phyloP scores from a whole-genome alignment of 1,140 invertebrate genomes.

The Choristoneura fumiferana region DNA sequence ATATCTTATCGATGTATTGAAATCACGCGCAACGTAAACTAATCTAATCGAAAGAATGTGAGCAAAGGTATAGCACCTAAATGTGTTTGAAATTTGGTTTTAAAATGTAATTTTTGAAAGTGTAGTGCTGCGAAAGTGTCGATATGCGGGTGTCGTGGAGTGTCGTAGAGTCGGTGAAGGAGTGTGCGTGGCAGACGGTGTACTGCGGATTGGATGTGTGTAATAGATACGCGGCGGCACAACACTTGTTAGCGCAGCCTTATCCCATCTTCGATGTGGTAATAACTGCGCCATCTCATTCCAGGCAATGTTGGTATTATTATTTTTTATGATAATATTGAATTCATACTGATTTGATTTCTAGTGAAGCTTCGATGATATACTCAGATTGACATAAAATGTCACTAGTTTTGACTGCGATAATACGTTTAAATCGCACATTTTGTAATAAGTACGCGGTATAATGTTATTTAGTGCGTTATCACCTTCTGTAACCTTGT shows the following conservation, averaged over 20 bases:
- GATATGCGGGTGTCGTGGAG: constrained; percentile 50
- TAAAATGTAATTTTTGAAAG: constrained; percentile 13
- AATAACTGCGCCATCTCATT: constrained; percentile 52
- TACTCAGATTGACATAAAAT: too few relatives aligned
- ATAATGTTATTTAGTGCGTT: too few relatives aligned
- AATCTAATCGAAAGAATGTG: constrained; percentile 42
- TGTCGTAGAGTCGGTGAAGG: constrained; percentile 50
- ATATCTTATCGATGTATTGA: constrained; percentile 61
- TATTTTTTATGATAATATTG: constrained; percentile 17
- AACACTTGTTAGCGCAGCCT: constrained; percentile 45
- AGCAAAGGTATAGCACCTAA: constrained; percentile 30
- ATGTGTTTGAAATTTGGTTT: constrained; percentile 27
- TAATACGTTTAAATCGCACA: too few relatives aligned
- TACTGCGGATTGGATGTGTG: constrained; percentile 49
- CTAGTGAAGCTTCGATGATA: too few relatives aligned
- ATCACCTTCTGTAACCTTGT: too few relatives aligned
- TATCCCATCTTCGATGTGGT: constrained; percentile 60
- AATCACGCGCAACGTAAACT: constrained; percentile 55
- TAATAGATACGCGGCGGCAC: constrained; percentile 45
- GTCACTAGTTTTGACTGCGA: too few relatives aligned
- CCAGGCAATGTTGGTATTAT: constrained; percentile 52
- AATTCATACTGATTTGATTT: too few relatives aligned
- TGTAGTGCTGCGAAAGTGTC: constrained; percentile 39
- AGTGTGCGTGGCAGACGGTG: constrained; percentile 51
- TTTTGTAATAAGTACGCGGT: too few relatives aligned